Conservation (phyloP, 2,888 invertebrate genomes). For the Netelia fuscicornis region DNA sequence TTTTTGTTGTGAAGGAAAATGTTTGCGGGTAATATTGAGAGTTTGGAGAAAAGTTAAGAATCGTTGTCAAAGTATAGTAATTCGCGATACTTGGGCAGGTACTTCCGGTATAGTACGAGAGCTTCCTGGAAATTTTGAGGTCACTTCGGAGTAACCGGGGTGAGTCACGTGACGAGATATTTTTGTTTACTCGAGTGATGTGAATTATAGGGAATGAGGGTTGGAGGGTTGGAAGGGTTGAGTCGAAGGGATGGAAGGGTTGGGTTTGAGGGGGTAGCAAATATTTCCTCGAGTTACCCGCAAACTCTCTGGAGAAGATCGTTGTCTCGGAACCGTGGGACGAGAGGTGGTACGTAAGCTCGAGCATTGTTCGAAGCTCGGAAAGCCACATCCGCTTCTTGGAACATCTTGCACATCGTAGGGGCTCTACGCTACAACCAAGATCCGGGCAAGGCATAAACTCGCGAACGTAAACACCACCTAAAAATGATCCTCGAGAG, state of each 20-base stretch:
- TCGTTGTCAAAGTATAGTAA: too few species aligned
- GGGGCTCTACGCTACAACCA: background rate
- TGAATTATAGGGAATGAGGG: constrained; percentile 13
- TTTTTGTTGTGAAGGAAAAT: too few species aligned
- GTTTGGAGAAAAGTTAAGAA: too few species aligned
- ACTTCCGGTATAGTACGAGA: background rate
- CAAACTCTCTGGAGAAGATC: constrained; percentile 27
- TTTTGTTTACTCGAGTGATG: constrained; percentile 70
- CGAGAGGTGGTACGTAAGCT: constrained; percentile 2
- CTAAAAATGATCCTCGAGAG: background rate
- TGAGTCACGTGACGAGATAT: constrained; percentile 34
- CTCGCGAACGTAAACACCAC: constrained; percentile 6
- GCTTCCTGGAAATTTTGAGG: constrained; percentile 9
- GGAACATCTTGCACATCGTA: background rate
- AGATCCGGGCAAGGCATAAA: background rate
- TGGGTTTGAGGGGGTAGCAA: constrained; percentile 42
- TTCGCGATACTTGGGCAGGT: too few species aligned
- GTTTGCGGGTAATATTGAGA: too few species aligned
- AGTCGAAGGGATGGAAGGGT: too few species aligned
- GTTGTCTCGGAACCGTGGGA: background rate
- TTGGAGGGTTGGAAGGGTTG: too few species aligned
- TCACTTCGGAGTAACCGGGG: background rate
- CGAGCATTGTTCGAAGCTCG: constrained; percentile 18
- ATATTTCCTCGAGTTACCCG: constrained; percentile 65
- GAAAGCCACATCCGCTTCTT: constrained; percentile 14